Conservation (phyloP, 1,140 invertebrate species). For the Brachionus manjavacas region DNA sequence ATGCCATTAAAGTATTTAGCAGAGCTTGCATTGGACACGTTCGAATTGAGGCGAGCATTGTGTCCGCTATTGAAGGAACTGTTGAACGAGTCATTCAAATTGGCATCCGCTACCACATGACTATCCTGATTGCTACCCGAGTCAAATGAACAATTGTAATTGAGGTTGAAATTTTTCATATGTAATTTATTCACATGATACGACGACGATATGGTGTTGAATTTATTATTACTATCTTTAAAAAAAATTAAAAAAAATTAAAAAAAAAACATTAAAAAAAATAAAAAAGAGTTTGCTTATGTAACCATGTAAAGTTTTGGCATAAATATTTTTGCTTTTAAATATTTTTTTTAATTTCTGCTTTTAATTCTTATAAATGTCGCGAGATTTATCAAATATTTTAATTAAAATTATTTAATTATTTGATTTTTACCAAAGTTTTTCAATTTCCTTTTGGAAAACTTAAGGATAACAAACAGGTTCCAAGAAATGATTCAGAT, state of each 20-base stretch:
- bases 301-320: too few relatives aligned
- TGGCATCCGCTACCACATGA: background rate
- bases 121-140: background rate
- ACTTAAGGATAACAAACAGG: too few relatives aligned
- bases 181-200: background rate
- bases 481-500: too few relatives aligned
- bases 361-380: too few relatives aligned
- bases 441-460: too few relatives aligned
- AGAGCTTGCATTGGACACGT: background rate
- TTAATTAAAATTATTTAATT: too few relatives aligned
- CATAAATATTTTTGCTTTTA: too few relatives aligned
- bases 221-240: background rate
- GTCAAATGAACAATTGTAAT: constrained; percentile 10
- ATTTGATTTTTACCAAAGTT: too few relatives aligned
- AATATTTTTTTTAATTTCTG: too few relatives aligned
- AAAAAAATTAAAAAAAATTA: too few relatives aligned
- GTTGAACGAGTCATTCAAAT: constrained; percentile 11
- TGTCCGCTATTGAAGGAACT: background rate
- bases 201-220: background rate
- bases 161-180: constrained; percentile 15
- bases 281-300: too few relatives aligned
- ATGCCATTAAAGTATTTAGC: background rate
- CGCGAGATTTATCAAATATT: too few relatives aligned
- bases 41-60: background rate
- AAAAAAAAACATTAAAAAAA: background rate